phyloP scores from a whole-genome alignment of 2,113 vertebrate species.

The Myotis yumanensis region DNA sequence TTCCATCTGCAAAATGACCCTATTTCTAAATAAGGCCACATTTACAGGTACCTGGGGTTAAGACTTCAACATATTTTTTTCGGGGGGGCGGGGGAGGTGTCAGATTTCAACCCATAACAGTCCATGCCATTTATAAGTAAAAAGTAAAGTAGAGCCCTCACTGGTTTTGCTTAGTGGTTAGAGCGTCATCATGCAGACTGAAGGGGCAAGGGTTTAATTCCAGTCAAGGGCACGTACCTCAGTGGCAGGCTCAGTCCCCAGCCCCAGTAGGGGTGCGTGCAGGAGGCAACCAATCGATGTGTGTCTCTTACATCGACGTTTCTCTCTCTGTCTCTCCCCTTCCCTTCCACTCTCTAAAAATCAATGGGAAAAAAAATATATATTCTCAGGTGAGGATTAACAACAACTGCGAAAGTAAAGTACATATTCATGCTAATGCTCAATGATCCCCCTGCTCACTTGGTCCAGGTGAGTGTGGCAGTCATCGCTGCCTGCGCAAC shows the following conservation, averaged over 20 bases:
- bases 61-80: background rate
- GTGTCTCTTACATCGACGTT: no score
- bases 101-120: background rate
- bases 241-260: no score
- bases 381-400: no score
- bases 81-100: background rate
- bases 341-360: no score
- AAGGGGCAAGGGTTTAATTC: no score
- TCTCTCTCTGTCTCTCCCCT: no score
- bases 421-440: slow-evolving; percentile 54
- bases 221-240: no score
- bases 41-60: background rate
- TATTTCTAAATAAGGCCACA: background rate
- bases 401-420: slow-evolving; percentile 72
- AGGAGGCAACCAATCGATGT: no score
- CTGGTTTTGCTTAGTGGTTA: no score
- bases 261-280: no score
- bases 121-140: slow-evolving; percentile 81
- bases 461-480: background rate
- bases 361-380: no score
- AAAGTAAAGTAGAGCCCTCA: slow-evolving; percentile 73
- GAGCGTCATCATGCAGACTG: no score
- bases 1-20: background rate
- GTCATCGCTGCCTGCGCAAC: background rate
- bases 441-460: slow-evolving; percentile 14